A percentile compares a stretch with the other conserved stretches of the same genome.
These are phyloP conservation scores for Mythimna vitellina DNA, from an alignment of 2,888 invertebrate genomes.

Conservation along the genomic window DNA sequence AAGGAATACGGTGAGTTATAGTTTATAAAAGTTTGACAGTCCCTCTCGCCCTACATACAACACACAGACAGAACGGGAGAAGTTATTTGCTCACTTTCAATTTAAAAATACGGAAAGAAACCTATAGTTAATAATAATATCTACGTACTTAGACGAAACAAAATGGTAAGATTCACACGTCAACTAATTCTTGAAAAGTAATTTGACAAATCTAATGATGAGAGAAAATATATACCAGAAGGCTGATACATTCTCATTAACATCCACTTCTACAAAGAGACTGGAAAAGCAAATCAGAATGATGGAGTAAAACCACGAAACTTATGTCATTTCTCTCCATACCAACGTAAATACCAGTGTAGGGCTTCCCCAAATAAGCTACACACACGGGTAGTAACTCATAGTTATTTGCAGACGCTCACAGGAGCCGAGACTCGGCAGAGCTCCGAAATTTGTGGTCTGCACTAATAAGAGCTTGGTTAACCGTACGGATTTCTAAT, in stretches of 20 bases:
- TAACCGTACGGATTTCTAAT: slow-evolving; percentile 60
- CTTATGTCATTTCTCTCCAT: not conserved
- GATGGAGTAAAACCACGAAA: not conserved
- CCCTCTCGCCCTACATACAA: no score
- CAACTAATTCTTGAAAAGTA: no score
- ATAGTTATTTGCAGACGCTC: slow-evolving; percentile 57
- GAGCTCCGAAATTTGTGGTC: slow-evolving; percentile 57
- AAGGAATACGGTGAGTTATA: no score
- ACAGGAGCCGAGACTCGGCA: slow-evolving; percentile 28
- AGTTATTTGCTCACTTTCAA: no score
- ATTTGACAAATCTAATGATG: no score
- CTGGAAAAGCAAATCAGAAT: not conserved
- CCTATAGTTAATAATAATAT: no score
- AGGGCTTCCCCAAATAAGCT: slow-evolving; percentile 29
- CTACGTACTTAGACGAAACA: no score
- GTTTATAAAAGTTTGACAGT: no score
- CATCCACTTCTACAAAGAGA: not conserved
- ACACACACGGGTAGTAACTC: slow-evolving; percentile 35
- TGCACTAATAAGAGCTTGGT: slow-evolving; percentile 55
- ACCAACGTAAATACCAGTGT: slow-evolving; percentile 4
- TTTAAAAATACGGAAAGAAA: no score
- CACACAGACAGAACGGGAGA: no score
- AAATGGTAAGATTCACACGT: no score
- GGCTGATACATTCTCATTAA: not conserved
- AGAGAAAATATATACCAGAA: not conserved